A percentile compares a stretch with the other conserved stretches of the same genome.
These are phyloP conservation scores for Lasiommata megera DNA, from an alignment of 2,888 invertebrate genomes.

Conservation along the genomic window DNA sequence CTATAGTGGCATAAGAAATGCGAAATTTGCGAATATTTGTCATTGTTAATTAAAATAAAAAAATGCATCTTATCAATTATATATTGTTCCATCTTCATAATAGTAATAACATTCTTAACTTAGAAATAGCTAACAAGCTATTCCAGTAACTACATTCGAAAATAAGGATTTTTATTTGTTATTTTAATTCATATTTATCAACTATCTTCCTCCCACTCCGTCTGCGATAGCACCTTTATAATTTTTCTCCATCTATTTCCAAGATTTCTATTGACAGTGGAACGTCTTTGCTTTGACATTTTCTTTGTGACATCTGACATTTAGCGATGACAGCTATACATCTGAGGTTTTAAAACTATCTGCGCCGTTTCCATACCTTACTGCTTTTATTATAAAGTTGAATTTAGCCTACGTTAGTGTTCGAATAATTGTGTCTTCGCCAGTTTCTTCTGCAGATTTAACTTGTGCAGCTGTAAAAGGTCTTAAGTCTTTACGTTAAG, in stretches of 20 bases:
- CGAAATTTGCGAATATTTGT: too few relatives aligned
- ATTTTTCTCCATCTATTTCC: slow-evolving; percentile 42
- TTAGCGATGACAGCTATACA: slow-evolving; percentile 59
- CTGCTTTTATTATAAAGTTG: not conserved
- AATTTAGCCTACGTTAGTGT: not conserved
- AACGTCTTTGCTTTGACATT: slow-evolving; percentile 59
- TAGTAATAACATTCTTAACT: too few relatives aligned
- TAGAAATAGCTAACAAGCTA: too few relatives aligned
- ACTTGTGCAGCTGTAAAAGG: slow-evolving; percentile 32
- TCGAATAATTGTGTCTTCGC: slow-evolving; percentile 9
- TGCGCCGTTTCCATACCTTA: slow-evolving; percentile 13
- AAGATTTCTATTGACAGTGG: slow-evolving; percentile 42
- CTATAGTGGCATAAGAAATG: too few relatives aligned
- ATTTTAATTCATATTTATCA: too few relatives aligned
- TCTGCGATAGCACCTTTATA: slow-evolving; percentile 31
- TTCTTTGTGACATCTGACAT: slow-evolving; percentile 58
- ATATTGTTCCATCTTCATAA: too few relatives aligned
- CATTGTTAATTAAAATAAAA: too few relatives aligned
- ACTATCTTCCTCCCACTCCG: not conserved
- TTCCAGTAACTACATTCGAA: too few relatives aligned
- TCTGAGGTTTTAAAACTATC: slow-evolving; percentile 37
- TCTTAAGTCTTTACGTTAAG: slow-evolving; percentile 43
- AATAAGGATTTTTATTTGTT: too few relatives aligned
- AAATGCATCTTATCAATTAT: too few relatives aligned
- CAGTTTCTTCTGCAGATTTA: slow-evolving; percentile 19